These are phyloP conservation scores for Oncorhynchus nerka DNA, from an alignment of 2,113 vertebrate genomes.

Conservation along the genomic window DNA sequence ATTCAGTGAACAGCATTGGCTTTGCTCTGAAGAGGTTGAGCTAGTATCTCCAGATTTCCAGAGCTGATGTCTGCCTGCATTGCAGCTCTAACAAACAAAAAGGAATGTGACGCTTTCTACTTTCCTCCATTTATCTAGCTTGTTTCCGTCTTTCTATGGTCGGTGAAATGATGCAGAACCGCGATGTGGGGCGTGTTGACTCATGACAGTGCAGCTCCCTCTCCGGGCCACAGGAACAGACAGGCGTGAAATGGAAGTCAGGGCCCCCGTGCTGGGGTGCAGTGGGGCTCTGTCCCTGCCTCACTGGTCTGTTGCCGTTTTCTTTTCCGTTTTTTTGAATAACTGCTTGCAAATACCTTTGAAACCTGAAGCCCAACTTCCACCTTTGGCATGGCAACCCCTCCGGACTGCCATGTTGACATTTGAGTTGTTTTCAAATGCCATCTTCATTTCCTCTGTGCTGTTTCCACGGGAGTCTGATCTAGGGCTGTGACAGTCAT, in stretches of 20 bases:
- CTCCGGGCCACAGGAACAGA: conserved; percentile 27
- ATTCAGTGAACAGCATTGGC: neutral
- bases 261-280: conserved; percentile 50
- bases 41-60: neutral
- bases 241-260: conserved; percentile 73
- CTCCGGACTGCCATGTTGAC: conserved; percentile 59
- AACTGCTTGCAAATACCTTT: conserved; percentile 30
- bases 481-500: too few species aligned
- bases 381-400: conserved; percentile 10
- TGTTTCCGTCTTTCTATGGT: conserved; percentile 44
- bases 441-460: conserved; percentile 54
- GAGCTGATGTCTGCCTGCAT: neutral
- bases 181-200: conserved; percentile 61
- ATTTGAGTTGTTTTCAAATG: conserved; percentile 47
- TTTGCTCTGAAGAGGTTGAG: too few species aligned
- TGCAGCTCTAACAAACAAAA: conserved; percentile 13
- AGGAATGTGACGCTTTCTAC: conserved; percentile 7
- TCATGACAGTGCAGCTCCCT: neutral
- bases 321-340: conserved; percentile 44
- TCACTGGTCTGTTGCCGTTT: conserved; percentile 58
- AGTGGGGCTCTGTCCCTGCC: conserved; percentile 29
- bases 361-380: conserved; percentile 15
- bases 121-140: conserved; percentile 44
- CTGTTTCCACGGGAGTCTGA: neutral
- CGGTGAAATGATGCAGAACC: conserved; percentile 76